Evolutionary conservation across 2,113 vertebrate genomes (phyloP).

Genomic region (Puma concolor): DNA sequence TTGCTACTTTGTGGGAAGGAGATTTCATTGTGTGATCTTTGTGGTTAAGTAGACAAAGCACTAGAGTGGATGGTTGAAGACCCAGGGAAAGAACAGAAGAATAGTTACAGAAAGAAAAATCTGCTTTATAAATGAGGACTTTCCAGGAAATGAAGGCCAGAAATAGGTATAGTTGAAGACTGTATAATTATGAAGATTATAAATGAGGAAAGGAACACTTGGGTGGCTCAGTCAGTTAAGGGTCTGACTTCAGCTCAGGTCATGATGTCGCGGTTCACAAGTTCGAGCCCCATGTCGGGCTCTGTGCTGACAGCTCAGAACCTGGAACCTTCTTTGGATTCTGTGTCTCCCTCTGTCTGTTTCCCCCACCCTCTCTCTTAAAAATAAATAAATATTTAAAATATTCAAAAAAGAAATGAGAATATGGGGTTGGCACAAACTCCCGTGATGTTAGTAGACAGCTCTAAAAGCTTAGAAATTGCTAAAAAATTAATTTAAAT

Average conservation of each 20-base stretch:
- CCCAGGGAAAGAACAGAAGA: neutral
- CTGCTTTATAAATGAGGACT: neutral
- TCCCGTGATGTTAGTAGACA: neutral
- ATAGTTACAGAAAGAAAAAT: neutral
- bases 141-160: neutral
- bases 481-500: neutral
- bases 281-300: too few species aligned
- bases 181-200: neutral
- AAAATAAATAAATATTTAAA: too few species aligned
- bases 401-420: neutral
- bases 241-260: too few species aligned
- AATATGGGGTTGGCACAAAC: neutral
- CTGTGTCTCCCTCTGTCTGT: too few species aligned
- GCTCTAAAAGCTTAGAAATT: neutral
- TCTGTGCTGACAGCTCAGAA: too few species aligned
- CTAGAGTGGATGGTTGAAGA: neutral
- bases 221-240: too few species aligned
- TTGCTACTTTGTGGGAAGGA: neutral
- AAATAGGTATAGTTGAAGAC: neutral
- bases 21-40: neutral
- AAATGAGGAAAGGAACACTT: neutral
- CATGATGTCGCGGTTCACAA: too few species aligned
- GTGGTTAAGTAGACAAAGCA: neutral
- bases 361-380: too few species aligned
- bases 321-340: too few species aligned